Conservation (phyloP, 2,888 invertebrate genomes). For the Anticlea derivata region DNA sequence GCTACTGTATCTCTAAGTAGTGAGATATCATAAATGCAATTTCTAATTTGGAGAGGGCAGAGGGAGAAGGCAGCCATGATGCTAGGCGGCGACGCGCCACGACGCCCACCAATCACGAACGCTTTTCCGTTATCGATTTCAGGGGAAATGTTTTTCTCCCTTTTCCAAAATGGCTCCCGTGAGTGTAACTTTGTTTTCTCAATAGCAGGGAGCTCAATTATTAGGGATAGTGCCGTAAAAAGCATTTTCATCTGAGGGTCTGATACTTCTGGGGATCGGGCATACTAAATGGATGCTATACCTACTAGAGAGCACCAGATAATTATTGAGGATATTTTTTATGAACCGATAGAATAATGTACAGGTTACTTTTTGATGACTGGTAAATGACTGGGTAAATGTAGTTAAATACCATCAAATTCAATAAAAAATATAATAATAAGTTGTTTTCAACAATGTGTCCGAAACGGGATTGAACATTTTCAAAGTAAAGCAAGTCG, state of each 20-base stretch:
- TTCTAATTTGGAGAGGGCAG: constrained; percentile 33
- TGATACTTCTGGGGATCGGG: no score
- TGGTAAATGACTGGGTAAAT: no score
- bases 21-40: constrained; percentile 29
- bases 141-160: constrained; percentile 57
- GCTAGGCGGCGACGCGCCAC: constrained; percentile 60
- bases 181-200: constrained; percentile 7
- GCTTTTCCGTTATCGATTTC: constrained; percentile 71
- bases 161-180: constrained; percentile 34
- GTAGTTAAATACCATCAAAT: no score
- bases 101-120: constrained; percentile 64
- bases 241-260: neutral
- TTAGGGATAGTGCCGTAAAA: neutral
- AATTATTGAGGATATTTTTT: no score
- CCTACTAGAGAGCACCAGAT: no score
- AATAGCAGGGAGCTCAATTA: neutral
- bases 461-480: no score
- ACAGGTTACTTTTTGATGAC: no score
- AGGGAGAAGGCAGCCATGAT: constrained; percentile 65
- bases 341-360: no score
- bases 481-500: no score
- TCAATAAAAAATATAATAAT: no score
- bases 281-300: no score
- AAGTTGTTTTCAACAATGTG: no score
- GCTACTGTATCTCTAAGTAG: constrained; percentile 12